These are phyloP conservation scores for Scotopteryx bipunctaria DNA, from an alignment of 2,888 invertebrate species.

Conservation along the genomic window DNA sequence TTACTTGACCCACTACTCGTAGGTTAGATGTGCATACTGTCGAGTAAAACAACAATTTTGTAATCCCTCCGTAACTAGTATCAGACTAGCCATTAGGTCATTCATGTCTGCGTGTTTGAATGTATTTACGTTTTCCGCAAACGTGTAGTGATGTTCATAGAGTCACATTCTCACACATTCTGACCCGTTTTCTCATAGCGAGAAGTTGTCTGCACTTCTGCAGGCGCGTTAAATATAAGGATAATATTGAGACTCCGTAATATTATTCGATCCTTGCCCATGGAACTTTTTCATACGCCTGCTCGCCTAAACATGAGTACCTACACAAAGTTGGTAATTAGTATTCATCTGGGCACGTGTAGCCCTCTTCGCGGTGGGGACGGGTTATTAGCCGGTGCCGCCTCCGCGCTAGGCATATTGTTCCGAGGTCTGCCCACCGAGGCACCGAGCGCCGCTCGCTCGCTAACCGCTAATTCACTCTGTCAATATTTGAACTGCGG, in stretches of 20 bases:
- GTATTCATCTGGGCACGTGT: conserved; percentile 82
- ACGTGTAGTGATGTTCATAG: too few relatives aligned
- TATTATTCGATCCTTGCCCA: conserved; percentile 27
- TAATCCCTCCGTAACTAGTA: too few relatives aligned
- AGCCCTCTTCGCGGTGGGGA: conserved; percentile 81
- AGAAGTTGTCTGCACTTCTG: too few relatives aligned
- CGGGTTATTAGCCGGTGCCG: conserved; percentile 83
- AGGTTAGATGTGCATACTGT: not conserved
- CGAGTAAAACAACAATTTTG: not conserved
- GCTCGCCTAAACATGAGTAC: conserved; percentile 38
- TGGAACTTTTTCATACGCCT: conserved; percentile 42
- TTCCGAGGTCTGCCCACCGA: conserved; percentile 77
- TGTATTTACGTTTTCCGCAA: not conserved
- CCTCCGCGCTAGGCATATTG: conserved; percentile 82
- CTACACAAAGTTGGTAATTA: conserved; percentile 72
- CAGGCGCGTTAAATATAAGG: not conserved
- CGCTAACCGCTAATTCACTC: conserved; percentile 67
- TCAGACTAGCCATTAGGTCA: not conserved
- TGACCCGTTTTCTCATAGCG: not conserved
- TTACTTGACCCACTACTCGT: too few relatives aligned
- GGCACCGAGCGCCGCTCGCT: conserved; percentile 73
- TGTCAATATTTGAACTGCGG: conserved; percentile 74
- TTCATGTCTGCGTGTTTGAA: not conserved
- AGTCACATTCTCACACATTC: not conserved
- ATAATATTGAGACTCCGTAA: not conserved